Conservation (phyloP, 1,140 invertebrate species). For the Oppia nitens region DNA sequence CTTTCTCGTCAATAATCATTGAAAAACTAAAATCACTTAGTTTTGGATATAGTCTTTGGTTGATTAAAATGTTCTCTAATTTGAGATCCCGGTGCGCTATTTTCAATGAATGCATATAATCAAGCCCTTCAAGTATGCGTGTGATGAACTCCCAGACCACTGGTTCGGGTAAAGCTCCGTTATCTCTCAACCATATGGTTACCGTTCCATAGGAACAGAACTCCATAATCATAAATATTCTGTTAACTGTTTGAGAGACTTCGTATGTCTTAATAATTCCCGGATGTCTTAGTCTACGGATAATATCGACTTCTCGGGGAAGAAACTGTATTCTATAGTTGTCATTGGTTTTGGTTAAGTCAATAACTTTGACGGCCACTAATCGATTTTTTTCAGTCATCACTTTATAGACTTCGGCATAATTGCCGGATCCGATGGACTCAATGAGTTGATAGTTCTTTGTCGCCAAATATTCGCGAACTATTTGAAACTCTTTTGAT, state of each 20-base stretch:
- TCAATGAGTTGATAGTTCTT: background rate
- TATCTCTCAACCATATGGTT: background rate
- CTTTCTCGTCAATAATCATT: background rate
- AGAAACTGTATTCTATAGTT: conserved; percentile 7
- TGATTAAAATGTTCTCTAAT: conserved; percentile 16
- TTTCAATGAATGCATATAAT: conserved; percentile 1
- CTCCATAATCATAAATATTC: background rate
- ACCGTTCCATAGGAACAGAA: background rate
- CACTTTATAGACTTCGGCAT: conserved; percentile 9
- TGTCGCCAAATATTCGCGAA: background rate
- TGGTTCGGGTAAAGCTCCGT: background rate
- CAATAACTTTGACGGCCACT: conserved; percentile 10
- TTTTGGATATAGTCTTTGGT: conserved; percentile 6
- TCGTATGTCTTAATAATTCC: too few species aligned
- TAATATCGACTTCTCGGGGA: conserved; percentile 6
- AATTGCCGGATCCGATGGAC: conserved; percentile 9
- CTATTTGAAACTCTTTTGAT: background rate
- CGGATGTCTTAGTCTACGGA: conserved; percentile 3
- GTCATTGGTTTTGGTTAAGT: background rate
- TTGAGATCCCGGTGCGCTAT: conserved; percentile 13
- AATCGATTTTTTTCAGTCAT: background rate
- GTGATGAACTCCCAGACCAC: background rate
- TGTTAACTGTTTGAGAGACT: too few species aligned
- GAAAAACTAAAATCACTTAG: conserved; percentile 17
- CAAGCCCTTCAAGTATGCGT: background rate